Percentiles rank a stretch among this genome's conserved stretches.
Conservation (phyloP, 2,888 invertebrate genomes). For the Sarcophaga rosellei region DNA sequence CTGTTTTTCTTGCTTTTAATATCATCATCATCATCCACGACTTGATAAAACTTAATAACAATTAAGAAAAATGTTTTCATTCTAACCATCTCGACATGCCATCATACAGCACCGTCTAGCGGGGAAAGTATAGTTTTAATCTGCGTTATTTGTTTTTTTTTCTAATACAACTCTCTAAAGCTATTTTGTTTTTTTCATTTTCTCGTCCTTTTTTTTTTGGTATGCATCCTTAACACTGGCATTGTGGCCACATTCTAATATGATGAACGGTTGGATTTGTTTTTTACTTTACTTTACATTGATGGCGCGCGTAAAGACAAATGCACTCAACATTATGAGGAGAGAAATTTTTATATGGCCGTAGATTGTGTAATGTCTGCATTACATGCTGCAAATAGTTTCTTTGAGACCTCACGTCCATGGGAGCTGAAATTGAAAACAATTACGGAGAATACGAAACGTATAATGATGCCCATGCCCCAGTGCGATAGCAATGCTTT, state of each 20-base stretch:
- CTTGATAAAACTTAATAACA: slow-evolving; percentile 51
- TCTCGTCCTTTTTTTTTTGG: slow-evolving; percentile 18
- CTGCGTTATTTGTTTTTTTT: background rate
- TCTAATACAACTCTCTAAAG: slow-evolving; percentile 36
- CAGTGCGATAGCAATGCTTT: slow-evolving; percentile 81
- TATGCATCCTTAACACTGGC: slow-evolving; percentile 15
- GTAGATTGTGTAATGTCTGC: slow-evolving; percentile 89
- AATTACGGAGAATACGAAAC: slow-evolving; percentile 54
- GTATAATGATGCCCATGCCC: slow-evolving; percentile 62
- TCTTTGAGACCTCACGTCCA: slow-evolving; percentile 93
- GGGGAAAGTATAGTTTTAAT: too few relatives aligned
- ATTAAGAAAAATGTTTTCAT: slow-evolving; percentile 54
- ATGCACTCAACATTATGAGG: slow-evolving; percentile 87
- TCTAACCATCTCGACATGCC: background rate
- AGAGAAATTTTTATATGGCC: slow-evolving; percentile 91
- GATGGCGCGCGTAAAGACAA: slow-evolving; percentile 81
- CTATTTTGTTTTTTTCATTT: slow-evolving; percentile 1
- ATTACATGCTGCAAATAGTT: slow-evolving; percentile 90
- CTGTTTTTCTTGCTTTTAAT: background rate
- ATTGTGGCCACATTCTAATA: slow-evolving; percentile 41
- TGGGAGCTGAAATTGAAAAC: slow-evolving; percentile 89
- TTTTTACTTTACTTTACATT: background rate
- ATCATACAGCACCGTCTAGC: too few relatives aligned
- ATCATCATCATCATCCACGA: background rate
- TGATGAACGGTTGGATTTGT: slow-evolving; percentile 21